Evolutionary conservation across 2,888 invertebrate genomes (phyloP), one percentile per base, ranked within the genome.

Genomic region (Meganola albula): DNA sequence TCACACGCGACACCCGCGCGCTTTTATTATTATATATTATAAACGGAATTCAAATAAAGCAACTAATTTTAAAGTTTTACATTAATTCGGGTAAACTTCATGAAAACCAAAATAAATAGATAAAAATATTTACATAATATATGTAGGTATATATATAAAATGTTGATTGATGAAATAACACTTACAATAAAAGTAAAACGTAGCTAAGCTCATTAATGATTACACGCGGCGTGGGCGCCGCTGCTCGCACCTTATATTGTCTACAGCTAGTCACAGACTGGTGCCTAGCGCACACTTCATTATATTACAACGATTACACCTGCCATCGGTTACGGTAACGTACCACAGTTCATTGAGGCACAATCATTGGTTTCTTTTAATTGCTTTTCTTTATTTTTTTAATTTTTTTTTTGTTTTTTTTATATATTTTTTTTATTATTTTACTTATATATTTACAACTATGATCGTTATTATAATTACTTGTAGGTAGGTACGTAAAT

Each of bases 311-410:
- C 79, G 71, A 75, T 74, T 69, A 70, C 68, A 78, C 77, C 80
- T 76, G 82, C 80, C 82, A 74, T 78, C 74, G 70, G 75, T 78
- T 77, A 80, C 76, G 85, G 85, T 85, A 84, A 83, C 85, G 85
- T 84, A 85, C 84, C 84, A 85, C 85, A 83, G 82, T 79, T 83
- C 74, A 83, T 83, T 83, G 84, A 85, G 85, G 85, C 85, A 85
- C 85, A 84, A 85, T 84, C 83, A 85, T 85, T 85, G 85, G 85
- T 85, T 84, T 80, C 71, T 82, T 83, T 78, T 76, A 71, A 77
- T 82, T 83, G 76, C 78, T 84, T 80, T 79, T 72, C 62, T 55
- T 63, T 68, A 70, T 71, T 65, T 63, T 56, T 60, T 49, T 56
- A 55, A 60, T 53, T 51, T 63, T 64, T 59, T 53, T 51, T 57